Evolutionary conservation across 2,888 invertebrate species (phyloP).

Genomic region (Atethmia centrago): DNA sequence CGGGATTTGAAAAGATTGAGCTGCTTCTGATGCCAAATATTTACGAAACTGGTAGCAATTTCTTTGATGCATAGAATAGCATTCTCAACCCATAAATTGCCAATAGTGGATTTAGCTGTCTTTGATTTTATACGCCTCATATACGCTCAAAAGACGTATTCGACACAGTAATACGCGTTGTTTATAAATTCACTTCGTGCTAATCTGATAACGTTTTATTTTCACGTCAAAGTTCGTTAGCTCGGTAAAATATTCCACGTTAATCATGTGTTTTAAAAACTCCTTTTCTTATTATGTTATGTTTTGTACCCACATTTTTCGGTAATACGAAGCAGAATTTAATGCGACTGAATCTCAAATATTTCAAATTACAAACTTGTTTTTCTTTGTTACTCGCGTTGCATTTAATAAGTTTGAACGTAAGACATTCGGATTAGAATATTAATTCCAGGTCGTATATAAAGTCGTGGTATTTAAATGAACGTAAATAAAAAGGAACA

Average conservation of each 20-base stretch:
- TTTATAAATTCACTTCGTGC: slow-evolving; percentile 54
- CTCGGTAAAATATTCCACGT: slow-evolving; percentile 55
- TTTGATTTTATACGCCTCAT: too few relatives aligned
- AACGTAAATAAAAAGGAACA: slow-evolving; percentile 65
- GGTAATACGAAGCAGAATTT: slow-evolving; percentile 47
- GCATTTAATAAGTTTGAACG: slow-evolving; percentile 57
- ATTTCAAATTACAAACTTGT: slow-evolving; percentile 47
- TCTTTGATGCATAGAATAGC: too few relatives aligned
- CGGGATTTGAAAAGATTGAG: too few relatives aligned
- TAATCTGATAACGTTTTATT: slow-evolving; percentile 66
- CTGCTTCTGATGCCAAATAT: too few relatives aligned
- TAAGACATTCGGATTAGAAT: slow-evolving; percentile 60
- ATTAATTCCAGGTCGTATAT: slow-evolving; percentile 55
- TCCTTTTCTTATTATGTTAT: slow-evolving; percentile 39
- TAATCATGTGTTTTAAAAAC: slow-evolving; percentile 46
- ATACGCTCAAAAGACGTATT: slow-evolving; percentile 22
- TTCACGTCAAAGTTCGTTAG: slow-evolving; percentile 69
- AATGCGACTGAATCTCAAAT: slow-evolving; percentile 51
- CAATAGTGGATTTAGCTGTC: too few relatives aligned
- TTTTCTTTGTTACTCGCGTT: slow-evolving; percentile 58
- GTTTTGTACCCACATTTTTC: slow-evolving; percentile 48
- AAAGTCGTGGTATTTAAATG: slow-evolving; percentile 63
- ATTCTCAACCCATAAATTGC: too few relatives aligned
- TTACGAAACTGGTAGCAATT: too few relatives aligned
- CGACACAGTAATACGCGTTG: slow-evolving; percentile 27